Evolutionary conservation across 2,797 vertebrate genomes (phyloP), one percentile per base, ranked within the genome.

Genomic region (Alosa sapidissima): DNA sequence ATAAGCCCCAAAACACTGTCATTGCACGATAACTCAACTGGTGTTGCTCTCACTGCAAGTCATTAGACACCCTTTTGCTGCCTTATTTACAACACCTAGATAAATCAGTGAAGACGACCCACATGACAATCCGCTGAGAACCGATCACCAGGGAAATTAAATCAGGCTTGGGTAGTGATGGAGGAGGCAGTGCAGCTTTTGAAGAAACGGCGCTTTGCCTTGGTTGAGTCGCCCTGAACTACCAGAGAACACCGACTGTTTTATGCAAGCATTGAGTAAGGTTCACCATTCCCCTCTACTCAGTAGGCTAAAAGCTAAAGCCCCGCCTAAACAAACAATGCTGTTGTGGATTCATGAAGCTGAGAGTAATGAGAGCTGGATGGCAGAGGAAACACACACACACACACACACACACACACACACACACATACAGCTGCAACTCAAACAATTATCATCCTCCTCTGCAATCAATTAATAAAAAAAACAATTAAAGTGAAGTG

Each of bases 91-190:
- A 78, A 4, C 14, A 21, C 6, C 41, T 21, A 47, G 72, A 78
- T 45, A 78, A 78, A 78, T 78, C 72, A 78, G 11, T 1, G 36
- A 45, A 16, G 36, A 11, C 68, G 13, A 19, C 33, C 68, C 6
- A 78, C 72, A 78, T 47, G 72, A 78, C 16, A 45, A 16, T 47
- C 72, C 72, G 16, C 72, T 28, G 16, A 78, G 72, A 58, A 13
- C 11, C 14, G 14, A 78, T 78, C 72, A 78, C 72, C 19, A 10
- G 36, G 72, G 72, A 78, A 78, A 78, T 78, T 47, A 78, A 78
- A 41, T 8, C 72, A 78, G 72, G 19, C 36, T 19, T 19, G 72
- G 7, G 41, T 21, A 78, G 14, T 78, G 72, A 47, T 47, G 72
- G 41, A 78, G 45, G 21, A 45, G 72, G 36, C 36, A 47, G 6